A percentile compares a stretch with the other conserved stretches of the same genome.
Evolutionary conservation across 2,113 vertebrate genomes (phyloP).

Genomic region (Piprites chloris): DNA sequence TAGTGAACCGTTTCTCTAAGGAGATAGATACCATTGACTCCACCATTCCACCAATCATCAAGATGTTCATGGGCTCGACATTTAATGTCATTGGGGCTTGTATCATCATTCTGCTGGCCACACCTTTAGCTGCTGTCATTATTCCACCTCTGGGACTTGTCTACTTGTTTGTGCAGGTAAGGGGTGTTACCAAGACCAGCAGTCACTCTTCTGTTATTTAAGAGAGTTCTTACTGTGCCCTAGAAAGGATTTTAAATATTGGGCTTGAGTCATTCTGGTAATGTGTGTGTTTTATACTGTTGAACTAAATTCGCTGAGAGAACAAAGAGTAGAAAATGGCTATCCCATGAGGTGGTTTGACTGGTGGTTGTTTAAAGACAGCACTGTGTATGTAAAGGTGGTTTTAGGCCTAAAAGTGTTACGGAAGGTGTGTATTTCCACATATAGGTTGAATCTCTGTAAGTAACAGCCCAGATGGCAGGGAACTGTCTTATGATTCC

Average conservation of each 20-base stretch:
- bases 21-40: conserved; percentile 95
- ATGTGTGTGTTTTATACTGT: neutral
- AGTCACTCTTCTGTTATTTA: neutral
- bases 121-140: conserved; percentile 82
- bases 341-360: neutral
- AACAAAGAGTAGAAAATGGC: neutral
- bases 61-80: conserved; percentile 95
- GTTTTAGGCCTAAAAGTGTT: neutral
- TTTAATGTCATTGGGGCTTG: conserved; percentile 88
- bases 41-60: conserved; percentile 88
- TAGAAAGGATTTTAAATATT: neutral
- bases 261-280: neutral
- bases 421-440: neutral
- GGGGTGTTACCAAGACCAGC: neutral
- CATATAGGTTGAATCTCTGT: neutral
- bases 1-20: conserved; percentile 96
- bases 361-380: neutral
- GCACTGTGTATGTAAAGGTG: neutral
- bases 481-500: neutral
- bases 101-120: conserved; percentile 87
- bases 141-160: conserved; percentile 88
- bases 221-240: neutral
- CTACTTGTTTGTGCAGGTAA: conserved; percentile 95
- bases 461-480: neutral
- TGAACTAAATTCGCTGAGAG: neutral